Evolutionary conservation across 1,140 invertebrate genomes (phyloP), one percentile per base, ranked within the genome.

Genomic region (Coenobita brevimanus): DNA sequence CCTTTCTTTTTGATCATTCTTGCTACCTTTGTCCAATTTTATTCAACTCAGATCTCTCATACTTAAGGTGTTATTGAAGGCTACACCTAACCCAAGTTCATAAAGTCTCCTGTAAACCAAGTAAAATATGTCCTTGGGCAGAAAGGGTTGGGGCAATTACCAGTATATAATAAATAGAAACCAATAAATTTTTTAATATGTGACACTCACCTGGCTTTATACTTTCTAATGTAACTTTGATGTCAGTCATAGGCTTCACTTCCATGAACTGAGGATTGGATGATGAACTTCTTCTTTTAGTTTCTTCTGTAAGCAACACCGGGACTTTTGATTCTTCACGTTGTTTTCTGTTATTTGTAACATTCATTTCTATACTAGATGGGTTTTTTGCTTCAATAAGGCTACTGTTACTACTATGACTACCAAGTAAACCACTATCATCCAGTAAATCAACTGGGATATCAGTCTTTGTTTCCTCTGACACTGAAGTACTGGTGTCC

Each of bases 201-300:
- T 43, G 2, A 43, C 1, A 76, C 88, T 92, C 91, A 93, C 96
- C 95, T 76, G 97, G 96, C 91, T 95, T 95, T 60, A 98, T 95
- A 84, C 94, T 94, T 91, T 96, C 94, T 90, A 98, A 93, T 15
- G 95, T 94, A 82, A 98, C 94, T 92, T 94, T 94, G 69, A 98
- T 94, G 92, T 97, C 96, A 27, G 94, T 94, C 50, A 97, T 93
- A 30, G 86, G 89, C 60, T 90, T 90, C 27, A 90, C 89, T 67
- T 90, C 89, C 64, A 85, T 50, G 60, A 87, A 82, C 73, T 90
- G 90, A 33, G 80, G 30, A 43, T 64, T 64, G 60, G 54, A 57
- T 33, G 79, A 17, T 21, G 71, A 46, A 78, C 41, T 79, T 67
- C 33, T 41, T 54, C 78, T 90, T 50, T 36, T 71, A 50, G 46